Base-by-base conservation (phyloP, 2,797 vertebrate species). In the Chelon auratus region DNA sequence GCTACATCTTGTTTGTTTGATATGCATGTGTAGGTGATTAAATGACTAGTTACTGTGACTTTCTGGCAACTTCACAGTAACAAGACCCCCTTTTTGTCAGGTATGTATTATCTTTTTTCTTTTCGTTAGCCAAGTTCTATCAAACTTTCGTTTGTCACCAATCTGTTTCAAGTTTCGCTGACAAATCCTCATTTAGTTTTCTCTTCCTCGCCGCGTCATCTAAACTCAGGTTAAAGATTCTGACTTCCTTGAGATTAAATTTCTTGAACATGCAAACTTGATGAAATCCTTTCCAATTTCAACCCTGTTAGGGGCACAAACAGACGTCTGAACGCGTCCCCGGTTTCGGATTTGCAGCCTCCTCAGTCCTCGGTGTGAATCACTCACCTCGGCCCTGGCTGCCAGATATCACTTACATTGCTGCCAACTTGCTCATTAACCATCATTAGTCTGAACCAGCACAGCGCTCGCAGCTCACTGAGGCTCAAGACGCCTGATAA, bases 371-470 rank as follows among this genome's bases (percentile, higher is more conserved):
- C 68, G 22, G 43, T 5, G 51, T 87, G 84, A 87, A 88, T 78
- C 3, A 17, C 68, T 81, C 80, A 71, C 80, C 77, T 73, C 53
- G 0, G 71, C 67, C 77, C 78, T 84, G 79, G 78, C 53, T 56
- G 51, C 77, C 73, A 62, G 72, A 78, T 78, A 67, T 62, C 54
- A 69, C 55, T 62, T 56, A 69, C 55, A 58, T 7, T 6, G 75
- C 82, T 78, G 88, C 89, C 89, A 92, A 86, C 75, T 84, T 85
- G 69, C 81, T 87, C 81, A 87, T 91, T 89, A 88, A 61, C 75
- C 62, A 43, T 85, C 86, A 72, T 91, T 88, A 89, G 86, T 82
- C 63, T 72, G 66, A 78, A 79, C 43, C 84, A 80, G 77, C 65
- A 63, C 42, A 80, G 77, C 66, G 40, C 78, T 72, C 24, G 20